Conservation (phyloP, 2,888 invertebrate genomes). For the Agriopis marginaria region DNA sequence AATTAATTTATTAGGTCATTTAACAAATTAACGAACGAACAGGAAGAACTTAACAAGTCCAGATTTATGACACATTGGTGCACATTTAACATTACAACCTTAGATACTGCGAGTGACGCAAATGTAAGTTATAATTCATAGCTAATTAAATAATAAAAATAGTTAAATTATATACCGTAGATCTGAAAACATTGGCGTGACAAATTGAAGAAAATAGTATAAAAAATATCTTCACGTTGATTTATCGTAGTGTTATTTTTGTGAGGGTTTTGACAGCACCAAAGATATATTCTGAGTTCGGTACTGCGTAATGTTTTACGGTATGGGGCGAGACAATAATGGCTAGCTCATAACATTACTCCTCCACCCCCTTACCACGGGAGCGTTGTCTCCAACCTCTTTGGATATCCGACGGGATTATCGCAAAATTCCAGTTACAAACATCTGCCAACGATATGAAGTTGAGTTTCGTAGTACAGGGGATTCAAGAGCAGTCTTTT, state of each 20-base stretch:
- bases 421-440: slow-evolving; percentile 25
- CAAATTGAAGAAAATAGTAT: slow-evolving; percentile 41
- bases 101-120: slow-evolving; percentile 32
- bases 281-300: slow-evolving; percentile 69
- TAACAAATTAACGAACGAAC: slow-evolving; percentile 72
- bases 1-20: slow-evolving; percentile 80
- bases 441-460: slow-evolving; percentile 31
- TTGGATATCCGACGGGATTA: slow-evolving; percentile 53
- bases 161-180: slow-evolving; percentile 16
- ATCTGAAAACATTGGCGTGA: slow-evolving; percentile 25
- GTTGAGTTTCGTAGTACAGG: slow-evolving; percentile 61
- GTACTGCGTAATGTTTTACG: slow-evolving; percentile 85
- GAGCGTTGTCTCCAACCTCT: slow-evolving; percentile 65
- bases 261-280: slow-evolving; percentile 74
- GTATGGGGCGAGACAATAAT: slow-evolving; percentile 87
- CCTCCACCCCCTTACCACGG: slow-evolving; percentile 79
- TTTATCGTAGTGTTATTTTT: slow-evolving; percentile 44
- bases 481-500: slow-evolving; percentile 69
- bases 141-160: slow-evolving; percentile 33
- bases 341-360: slow-evolving; percentile 87
- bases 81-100: slow-evolving; percentile 39
- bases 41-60: slow-evolving; percentile 72
- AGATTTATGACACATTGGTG: slow-evolving; percentile 61
- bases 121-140: slow-evolving; percentile 29
- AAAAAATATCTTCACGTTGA: slow-evolving; percentile 29